Conservation (phyloP, 2,113 vertebrate genomes). For the Motacilla tschutschensis region DNA sequence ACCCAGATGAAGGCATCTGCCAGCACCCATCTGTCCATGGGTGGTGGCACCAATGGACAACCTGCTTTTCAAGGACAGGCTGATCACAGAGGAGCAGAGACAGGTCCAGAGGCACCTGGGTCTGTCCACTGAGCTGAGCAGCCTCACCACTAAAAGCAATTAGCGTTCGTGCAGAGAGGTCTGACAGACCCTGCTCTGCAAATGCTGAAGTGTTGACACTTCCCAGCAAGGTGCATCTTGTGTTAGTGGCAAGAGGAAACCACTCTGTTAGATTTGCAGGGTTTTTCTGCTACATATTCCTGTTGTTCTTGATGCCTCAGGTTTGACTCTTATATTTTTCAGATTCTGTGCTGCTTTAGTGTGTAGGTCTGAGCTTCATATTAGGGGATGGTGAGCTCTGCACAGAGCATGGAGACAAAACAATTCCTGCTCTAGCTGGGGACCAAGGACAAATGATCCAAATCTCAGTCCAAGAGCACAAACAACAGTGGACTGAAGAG, state of each 20-base stretch:
- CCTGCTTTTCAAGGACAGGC: background rate
- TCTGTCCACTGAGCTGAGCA: background rate
- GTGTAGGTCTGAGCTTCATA: background rate
- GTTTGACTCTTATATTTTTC: background rate
- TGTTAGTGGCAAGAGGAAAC: background rate
- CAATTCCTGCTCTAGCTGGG: background rate
- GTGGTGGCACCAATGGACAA: background rate
- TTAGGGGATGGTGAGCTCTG: background rate
- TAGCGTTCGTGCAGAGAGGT: fast-evolving
- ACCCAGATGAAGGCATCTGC: background rate
- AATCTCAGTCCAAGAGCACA: background rate
- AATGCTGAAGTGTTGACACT: background rate
- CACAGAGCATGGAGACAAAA: background rate
- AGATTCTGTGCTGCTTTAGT: background rate
- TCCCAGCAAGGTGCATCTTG: background rate
- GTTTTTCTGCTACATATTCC: background rate
- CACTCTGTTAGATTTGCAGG: background rate
- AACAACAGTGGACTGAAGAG: fast-evolving
- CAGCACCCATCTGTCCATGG: too few species aligned
- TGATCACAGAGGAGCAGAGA: background rate
- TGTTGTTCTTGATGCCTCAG: background rate
- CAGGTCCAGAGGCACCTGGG: background rate
- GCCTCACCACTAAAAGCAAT: background rate
- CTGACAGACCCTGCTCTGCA: background rate
- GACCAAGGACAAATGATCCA: background rate